Percentiles rank a stretch among this genome's conserved stretches.
Evolutionary conservation across 2,888 invertebrate genomes (phyloP).

Genomic region (Drosophila barbarae): DNA sequence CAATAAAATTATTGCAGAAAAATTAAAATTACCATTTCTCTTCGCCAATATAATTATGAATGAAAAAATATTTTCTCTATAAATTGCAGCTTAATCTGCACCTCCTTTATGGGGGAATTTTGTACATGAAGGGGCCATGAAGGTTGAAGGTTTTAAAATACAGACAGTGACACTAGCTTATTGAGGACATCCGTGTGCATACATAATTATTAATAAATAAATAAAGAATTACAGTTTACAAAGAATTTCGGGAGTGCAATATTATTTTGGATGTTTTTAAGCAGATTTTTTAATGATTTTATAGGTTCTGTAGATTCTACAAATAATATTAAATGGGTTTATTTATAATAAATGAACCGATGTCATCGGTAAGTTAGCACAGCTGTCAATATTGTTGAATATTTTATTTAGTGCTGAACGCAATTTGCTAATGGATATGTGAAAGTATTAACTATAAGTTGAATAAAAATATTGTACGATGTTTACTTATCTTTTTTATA

Average conservation of each 20-base stretch:
- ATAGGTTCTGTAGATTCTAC: background rate
- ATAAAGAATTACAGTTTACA: background rate
- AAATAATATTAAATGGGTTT: background rate
- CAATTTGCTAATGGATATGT: background rate
- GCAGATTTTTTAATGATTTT: too few species aligned
- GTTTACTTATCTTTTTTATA: background rate
- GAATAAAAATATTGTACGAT: background rate
- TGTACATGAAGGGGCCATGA: constrained; percentile 8
- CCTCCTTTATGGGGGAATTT: constrained; percentile 34
- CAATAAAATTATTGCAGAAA: constrained; percentile 65
- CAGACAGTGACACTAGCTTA: constrained; percentile 57
- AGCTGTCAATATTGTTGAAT: background rate
- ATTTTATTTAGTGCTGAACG: background rate
- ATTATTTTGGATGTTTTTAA: background rate
- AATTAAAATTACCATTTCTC: constrained; percentile 47
- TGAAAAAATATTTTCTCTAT: constrained; percentile 21
- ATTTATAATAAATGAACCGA: background rate
- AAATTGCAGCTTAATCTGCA: constrained; percentile 35
- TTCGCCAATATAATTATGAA: constrained; percentile 24
- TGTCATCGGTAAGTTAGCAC: background rate
- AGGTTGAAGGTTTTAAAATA: constrained; percentile 33
- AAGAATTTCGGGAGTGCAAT: background rate
- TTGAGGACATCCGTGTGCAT: constrained; percentile 29
- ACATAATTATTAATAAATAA: constrained; percentile 41
- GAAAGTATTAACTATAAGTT: background rate